Evolutionary conservation across 2,888 invertebrate genomes (phyloP).

Genomic region (Hypomecis atomaria): DNA sequence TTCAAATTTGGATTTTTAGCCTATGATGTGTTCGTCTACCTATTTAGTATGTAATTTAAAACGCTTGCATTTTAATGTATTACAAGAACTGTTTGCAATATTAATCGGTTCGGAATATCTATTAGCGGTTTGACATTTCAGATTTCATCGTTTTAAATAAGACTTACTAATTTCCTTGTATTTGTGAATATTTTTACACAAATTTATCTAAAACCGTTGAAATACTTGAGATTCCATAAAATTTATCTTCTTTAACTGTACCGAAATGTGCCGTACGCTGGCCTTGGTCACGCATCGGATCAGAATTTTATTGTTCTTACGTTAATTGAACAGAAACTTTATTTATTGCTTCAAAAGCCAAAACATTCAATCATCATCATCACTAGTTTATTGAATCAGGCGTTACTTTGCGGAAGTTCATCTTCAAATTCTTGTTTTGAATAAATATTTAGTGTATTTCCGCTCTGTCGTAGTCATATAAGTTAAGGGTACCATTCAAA

Average conservation of each 20-base stretch:
- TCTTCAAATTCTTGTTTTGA: too few species aligned
- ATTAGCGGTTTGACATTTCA: conserved; percentile 35
- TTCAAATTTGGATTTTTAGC: too few species aligned
- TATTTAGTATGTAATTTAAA: not conserved
- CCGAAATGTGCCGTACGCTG: conserved; percentile 19
- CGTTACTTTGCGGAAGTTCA: too few species aligned
- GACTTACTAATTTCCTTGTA: conserved; percentile 21
- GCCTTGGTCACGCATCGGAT: conserved; percentile 30
- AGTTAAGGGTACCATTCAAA: too few species aligned
- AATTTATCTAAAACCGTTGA: conserved; percentile 2
- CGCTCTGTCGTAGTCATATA: too few species aligned
- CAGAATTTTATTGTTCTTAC: conserved; percentile 25
- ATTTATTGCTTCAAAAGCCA: not conserved
- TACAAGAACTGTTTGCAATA: not conserved
- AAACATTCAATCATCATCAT: not conserved
- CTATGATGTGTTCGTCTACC: too few species aligned
- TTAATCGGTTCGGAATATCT: conserved; percentile 12
- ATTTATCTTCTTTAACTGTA: conserved; percentile 18
- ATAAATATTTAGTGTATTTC: too few species aligned
- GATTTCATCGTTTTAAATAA: conserved; percentile 25
- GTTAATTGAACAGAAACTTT: conserved; percentile 22
- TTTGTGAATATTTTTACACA: conserved; percentile 26
- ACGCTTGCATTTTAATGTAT: conserved; percentile 1
- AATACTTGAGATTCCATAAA: conserved; percentile 3
- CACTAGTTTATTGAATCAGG: too few species aligned